Evolutionary conservation across 2,888 invertebrate species (phyloP).

Genomic region (Trissonchulus sp.): DNA sequence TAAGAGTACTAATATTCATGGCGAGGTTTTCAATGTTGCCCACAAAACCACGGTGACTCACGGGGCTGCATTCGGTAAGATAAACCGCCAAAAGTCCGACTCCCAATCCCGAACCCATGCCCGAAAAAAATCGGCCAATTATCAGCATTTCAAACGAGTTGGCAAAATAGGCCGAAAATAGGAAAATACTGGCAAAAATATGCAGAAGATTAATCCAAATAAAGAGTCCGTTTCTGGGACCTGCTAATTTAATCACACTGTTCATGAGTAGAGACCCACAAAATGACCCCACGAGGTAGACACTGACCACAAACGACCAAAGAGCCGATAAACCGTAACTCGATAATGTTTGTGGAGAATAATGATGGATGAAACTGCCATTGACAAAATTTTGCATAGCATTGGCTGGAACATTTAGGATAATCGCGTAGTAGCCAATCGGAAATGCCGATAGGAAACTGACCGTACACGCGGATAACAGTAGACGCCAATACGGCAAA

Average conservation of each 20-base stretch:
- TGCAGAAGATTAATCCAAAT: neutral
- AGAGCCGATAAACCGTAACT: neutral
- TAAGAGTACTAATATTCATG: neutral
- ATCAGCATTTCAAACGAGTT: conserved; percentile 18
- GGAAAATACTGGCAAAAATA: neutral
- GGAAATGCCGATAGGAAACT: neutral
- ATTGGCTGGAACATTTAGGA: conserved; percentile 13
- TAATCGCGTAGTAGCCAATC: conserved; percentile 1
- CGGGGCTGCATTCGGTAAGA: conserved; percentile 13
- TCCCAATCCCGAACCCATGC: neutral
- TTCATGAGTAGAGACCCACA: neutral
- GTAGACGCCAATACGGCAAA: neutral
- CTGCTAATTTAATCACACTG: neutral
- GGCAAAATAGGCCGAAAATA: neutral
- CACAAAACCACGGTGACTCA: neutral
- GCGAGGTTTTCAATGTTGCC: neutral
- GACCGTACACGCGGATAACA: neutral
- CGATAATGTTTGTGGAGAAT: neutral
- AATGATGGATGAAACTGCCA: neutral
- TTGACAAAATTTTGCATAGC: neutral
- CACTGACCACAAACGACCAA: conserved; percentile 8
- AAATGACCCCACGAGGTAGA: neutral
- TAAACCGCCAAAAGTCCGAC: neutral
- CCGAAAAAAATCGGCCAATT: conserved; percentile 14
- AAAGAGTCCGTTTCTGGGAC: conserved; percentile 9